Conservation (phyloP, 2,888 invertebrate genomes). For the Eretmocerus hayati region DNA sequence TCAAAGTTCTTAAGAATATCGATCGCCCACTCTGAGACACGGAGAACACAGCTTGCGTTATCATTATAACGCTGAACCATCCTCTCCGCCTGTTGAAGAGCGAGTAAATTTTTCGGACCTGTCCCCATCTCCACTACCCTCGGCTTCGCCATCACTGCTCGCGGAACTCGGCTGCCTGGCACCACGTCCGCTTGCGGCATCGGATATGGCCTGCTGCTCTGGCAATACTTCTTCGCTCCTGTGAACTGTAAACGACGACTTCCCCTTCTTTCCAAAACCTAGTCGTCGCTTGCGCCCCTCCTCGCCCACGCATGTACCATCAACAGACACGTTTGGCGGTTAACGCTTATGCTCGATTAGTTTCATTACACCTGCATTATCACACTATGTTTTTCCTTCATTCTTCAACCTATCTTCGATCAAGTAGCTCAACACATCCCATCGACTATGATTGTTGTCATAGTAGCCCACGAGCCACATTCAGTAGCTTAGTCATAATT, state of each 20-base stretch:
- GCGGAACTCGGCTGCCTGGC: slow-evolving; percentile 77
- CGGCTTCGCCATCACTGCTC: slow-evolving; percentile 86
- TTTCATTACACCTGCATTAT: too few species aligned
- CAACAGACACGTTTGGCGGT: slow-evolving; percentile 40
- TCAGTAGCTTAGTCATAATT: too few species aligned
- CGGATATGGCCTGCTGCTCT: slow-evolving; percentile 55
- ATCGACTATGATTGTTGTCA: too few species aligned
- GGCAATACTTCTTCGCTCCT: slow-evolving; percentile 96
- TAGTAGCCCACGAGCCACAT: too few species aligned
- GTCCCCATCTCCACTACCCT: slow-evolving; percentile 76
- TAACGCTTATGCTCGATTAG: too few species aligned
- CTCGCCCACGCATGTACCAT: slow-evolving; percentile 47
- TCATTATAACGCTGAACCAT: too few species aligned
- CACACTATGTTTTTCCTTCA: too few species aligned
- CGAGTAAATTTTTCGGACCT: slow-evolving; percentile 54
- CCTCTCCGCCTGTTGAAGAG: too few species aligned
- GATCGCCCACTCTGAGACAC: neutral
- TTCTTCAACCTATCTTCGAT: too few species aligned
- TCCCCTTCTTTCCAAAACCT: slow-evolving; percentile 91
- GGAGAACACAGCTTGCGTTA: neutral
- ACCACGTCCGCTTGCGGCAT: slow-evolving; percentile 53
- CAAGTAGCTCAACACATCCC: too few species aligned
- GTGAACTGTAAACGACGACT: slow-evolving; percentile 95
- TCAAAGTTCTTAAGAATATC: neutral
- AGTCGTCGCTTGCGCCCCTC: slow-evolving; percentile 89